Evolutionary conservation across 2,113 vertebrate species (phyloP).

Genomic region (Theristicus caerulescens): DNA sequence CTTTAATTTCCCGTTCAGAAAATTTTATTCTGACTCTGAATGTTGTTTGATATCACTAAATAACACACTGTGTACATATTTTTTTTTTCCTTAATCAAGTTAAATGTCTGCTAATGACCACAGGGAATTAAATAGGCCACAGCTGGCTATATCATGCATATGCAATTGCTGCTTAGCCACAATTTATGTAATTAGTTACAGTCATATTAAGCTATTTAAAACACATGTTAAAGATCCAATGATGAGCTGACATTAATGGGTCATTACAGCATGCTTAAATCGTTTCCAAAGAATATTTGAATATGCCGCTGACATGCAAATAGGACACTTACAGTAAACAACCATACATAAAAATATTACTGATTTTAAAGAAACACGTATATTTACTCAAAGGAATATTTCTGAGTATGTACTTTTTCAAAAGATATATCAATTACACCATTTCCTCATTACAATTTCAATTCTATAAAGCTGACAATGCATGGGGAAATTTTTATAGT

Average conservation of each 20-base stretch:
- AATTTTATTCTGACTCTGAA: neutral
- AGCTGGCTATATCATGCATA: conserved; percentile 17
- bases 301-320: neutral
- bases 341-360: neutral
- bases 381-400: conserved; percentile 12
- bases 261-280: neutral
- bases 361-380: conserved; percentile 34
- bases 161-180: conserved; percentile 15
- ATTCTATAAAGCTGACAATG: neutral
- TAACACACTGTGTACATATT: neutral
- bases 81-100: neutral
- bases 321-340: conserved; percentile 16
- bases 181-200: conserved; percentile 7
- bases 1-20: neutral
- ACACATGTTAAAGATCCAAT: conserved; percentile 43
- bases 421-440: neutral
- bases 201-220: conserved; percentile 27
- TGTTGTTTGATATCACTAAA: neutral
- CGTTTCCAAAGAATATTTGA: neutral
- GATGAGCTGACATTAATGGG: conserved; percentile 2
- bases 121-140: neutral
- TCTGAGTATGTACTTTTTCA: neutral
- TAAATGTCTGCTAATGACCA: neutral
- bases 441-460: neutral
- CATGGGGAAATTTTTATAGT: neutral